phyloP scores from a whole-genome alignment of 2,888 invertebrate species.

The Aethes cnicana region DNA sequence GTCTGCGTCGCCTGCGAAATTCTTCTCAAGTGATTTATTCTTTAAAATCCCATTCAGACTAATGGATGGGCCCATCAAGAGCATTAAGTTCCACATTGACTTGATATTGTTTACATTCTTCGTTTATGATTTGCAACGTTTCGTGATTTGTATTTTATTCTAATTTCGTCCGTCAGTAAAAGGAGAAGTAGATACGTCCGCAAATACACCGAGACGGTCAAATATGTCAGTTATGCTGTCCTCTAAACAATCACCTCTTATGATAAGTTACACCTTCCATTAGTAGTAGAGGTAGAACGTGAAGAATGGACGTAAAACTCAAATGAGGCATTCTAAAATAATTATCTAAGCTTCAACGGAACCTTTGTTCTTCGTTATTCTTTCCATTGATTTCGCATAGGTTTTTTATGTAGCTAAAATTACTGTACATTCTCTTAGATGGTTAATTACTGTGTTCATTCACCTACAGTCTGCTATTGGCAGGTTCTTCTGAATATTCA shows the following conservation, averaged over 20 bases:
- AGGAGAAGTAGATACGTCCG: conserved; percentile 51
- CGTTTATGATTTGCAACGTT: conserved; percentile 16
- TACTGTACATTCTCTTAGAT: conserved; percentile 52
- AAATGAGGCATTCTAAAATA: conserved; percentile 12
- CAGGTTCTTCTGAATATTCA: conserved; percentile 58
- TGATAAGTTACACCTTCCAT: conserved; percentile 24
- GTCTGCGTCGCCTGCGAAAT: conserved; percentile 46
- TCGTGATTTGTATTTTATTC: conserved; percentile 51
- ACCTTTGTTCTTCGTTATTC: conserved; percentile 22
- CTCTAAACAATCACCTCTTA: conserved; percentile 40
- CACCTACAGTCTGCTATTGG: conserved; percentile 61
- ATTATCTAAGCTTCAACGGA: conserved; percentile 19
- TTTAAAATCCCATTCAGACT: conserved; percentile 42
- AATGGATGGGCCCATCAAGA: conserved; percentile 34
- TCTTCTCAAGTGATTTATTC: conserved; percentile 47
- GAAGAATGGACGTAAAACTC: conserved; percentile 9
- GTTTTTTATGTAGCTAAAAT: conserved; percentile 53
- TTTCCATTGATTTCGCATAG: conserved; percentile 45
- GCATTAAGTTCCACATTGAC: conserved; percentile 25
- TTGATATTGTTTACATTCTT: conserved; percentile 26
- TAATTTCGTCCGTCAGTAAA: conserved; percentile 51
- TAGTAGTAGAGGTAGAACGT: background rate
- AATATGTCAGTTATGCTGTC: conserved; percentile 60
- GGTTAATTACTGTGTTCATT: conserved; percentile 70
- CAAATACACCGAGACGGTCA: conserved; percentile 62